phyloP scores from a whole-genome alignment of 2,797 vertebrate genomes.

The Geotrypetes seraphini region DNA sequence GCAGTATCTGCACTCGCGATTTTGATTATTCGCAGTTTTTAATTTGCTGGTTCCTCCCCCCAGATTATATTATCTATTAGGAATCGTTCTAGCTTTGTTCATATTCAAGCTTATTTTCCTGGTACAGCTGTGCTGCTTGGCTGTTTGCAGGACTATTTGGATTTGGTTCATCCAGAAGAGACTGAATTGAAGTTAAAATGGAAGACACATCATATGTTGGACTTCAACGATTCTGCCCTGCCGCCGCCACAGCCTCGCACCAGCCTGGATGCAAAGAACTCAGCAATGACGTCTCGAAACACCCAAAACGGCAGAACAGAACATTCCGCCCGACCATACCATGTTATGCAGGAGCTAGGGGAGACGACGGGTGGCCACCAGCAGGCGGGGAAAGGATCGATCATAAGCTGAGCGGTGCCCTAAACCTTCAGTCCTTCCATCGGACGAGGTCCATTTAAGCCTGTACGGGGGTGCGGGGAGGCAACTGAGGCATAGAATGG shows the following conservation, averaged over 20 bases:
- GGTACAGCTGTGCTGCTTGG: slow-evolving; percentile 96
- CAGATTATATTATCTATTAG: slow-evolving; percentile 54
- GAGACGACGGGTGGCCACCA: not conserved
- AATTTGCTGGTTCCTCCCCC: too few species aligned
- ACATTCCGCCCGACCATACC: slow-evolving; percentile 37
- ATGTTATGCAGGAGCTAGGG: not conserved
- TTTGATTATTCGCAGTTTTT: too few species aligned
- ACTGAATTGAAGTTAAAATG: slow-evolving; percentile 98
- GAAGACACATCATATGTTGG: slow-evolving; percentile 96
- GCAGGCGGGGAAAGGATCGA: too few species aligned
- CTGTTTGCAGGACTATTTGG: slow-evolving; percentile 97
- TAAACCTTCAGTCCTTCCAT: too few species aligned
- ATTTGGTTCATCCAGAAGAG: slow-evolving; percentile 93
- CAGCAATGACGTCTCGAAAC: slow-evolving; percentile 53
- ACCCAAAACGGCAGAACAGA: slow-evolving; percentile 21
- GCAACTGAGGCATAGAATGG: too few species aligned
- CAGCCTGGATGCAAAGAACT: slow-evolving; percentile 49
- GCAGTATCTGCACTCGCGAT: too few species aligned
- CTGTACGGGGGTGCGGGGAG: too few species aligned
- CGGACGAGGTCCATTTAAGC: accelerated
- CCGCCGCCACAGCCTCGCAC: slow-evolving; percentile 10
- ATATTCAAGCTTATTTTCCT: slow-evolving; percentile 97
- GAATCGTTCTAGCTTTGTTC: slow-evolving; percentile 98
- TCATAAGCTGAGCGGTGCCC: too few species aligned
- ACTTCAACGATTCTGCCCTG: slow-evolving; percentile 90